phyloP scores from a whole-genome alignment of 2,888 invertebrate species.

The Epirrita christyi region DNA sequence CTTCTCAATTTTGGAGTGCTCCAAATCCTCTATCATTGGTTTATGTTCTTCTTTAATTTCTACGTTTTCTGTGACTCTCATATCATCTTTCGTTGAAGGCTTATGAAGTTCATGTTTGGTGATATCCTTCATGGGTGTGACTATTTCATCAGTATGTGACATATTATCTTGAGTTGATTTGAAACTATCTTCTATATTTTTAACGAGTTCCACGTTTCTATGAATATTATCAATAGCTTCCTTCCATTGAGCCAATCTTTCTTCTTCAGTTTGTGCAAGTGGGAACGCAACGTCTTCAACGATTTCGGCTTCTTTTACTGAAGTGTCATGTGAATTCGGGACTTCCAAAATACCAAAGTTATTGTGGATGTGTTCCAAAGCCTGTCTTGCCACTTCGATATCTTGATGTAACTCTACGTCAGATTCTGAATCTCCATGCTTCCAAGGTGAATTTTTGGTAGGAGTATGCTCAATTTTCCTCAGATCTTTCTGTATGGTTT shows the following conservation, averaged over 20 bases:
- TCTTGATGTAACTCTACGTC: conserved; percentile 63
- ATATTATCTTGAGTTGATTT: conserved; percentile 37
- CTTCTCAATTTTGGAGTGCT: conserved; percentile 30
- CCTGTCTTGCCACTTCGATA: conserved; percentile 65
- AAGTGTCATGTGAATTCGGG: conserved; percentile 50
- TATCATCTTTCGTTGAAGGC: conserved; percentile 20
- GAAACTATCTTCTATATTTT: conserved; percentile 70
- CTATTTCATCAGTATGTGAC: conserved; percentile 14
- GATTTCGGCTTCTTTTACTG: conserved; percentile 44
- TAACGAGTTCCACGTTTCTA: conserved; percentile 62
- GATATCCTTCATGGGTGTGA: conserved; percentile 1
- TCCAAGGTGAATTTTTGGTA: conserved; percentile 42
- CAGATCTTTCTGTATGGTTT: conserved; percentile 65
- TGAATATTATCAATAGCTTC: conserved; percentile 62
- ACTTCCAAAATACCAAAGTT: conserved; percentile 62
- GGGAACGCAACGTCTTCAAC: conserved; percentile 44
- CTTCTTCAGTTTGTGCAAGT: conserved; percentile 54
- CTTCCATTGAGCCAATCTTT: conserved; percentile 69
- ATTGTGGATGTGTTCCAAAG: conserved; percentile 62
- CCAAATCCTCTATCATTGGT: background rate
- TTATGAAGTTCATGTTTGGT: conserved; percentile 20
- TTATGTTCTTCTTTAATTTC: conserved; percentile 25
- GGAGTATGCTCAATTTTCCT: conserved; percentile 55
- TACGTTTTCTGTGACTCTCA: conserved; percentile 30
- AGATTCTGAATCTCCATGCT: conserved; percentile 46